phyloP scores from a whole-genome alignment of 2,113 vertebrate species.

The Microtus ochrogaster region DNA sequence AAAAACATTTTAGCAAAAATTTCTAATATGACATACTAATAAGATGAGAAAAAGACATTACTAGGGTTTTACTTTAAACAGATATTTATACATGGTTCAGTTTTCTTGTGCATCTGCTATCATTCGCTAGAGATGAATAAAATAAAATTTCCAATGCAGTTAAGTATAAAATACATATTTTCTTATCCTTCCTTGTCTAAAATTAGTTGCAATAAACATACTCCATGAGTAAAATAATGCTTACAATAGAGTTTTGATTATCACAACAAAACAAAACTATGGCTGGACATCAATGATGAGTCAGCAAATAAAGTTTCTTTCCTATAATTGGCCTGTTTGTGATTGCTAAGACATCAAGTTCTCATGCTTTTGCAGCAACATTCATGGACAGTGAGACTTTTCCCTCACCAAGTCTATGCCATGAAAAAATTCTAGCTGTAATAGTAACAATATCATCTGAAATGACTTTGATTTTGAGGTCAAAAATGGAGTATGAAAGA shows the following conservation, averaged over 20 bases:
- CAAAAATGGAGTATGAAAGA: not conserved
- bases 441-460: not conserved
- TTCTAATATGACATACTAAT: not conserved
- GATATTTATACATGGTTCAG: not conserved
- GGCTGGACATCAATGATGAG: accelerated
- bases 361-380: not conserved
- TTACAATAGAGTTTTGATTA: not conserved
- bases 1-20: not conserved
- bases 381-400: not conserved
- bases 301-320: not conserved
- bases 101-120: not conserved
- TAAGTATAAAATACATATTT: not conserved
- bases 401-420: not conserved
- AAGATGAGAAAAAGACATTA: not conserved
- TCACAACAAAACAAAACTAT: not conserved
- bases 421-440: not conserved
- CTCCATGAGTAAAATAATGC: not conserved
- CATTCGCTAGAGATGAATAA: not conserved
- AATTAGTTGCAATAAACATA: not conserved
- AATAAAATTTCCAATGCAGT: not conserved
- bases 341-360: too few relatives aligned
- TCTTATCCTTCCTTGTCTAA: not conserved
- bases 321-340: not conserved
- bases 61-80: not conserved
- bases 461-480: not conserved